Conservation (phyloP, 2,888 invertebrate species). For the Halictus ligatus region DNA sequence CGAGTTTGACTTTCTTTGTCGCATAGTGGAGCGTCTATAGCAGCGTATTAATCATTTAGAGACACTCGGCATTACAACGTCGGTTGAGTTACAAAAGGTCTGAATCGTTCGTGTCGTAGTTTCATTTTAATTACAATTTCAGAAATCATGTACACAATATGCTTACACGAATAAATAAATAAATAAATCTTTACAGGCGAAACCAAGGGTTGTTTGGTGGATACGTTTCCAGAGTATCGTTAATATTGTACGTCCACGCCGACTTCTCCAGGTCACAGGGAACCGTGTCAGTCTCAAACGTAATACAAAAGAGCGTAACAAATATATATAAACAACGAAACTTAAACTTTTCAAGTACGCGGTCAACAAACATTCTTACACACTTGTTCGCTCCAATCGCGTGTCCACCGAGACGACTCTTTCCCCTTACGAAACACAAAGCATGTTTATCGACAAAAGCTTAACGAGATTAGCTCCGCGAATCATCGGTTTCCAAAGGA, state of each 20-base stretch:
- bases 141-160: slow-evolving; percentile 26
- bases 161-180: slow-evolving; percentile 33
- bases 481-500: slow-evolving; percentile 18
- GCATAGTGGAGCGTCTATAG: not conserved
- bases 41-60: not conserved
- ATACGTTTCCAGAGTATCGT: slow-evolving; percentile 37
- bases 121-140: slow-evolving; percentile 34
- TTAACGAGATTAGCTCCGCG: not conserved
- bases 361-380: slow-evolving; percentile 6
- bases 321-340: slow-evolving; percentile 4
- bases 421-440: not conserved
- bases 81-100: slow-evolving; percentile 17
- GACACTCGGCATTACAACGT: not conserved
- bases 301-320: not conserved
- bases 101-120: not conserved
- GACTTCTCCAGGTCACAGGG: not conserved
- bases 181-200: slow-evolving; percentile 32
- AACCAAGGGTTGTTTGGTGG: not conserved
- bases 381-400: not conserved
- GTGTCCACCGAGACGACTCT: not conserved
- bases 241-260: not conserved
- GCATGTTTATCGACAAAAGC: not conserved
- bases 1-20: not conserved
- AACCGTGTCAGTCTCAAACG: not conserved
- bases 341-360: slow-evolving; percentile 1